Percentiles rank a stretch among this genome's conserved stretches.
phyloP scores from a whole-genome alignment of 2,888 invertebrate genomes.

The Colletes collaris region DNA sequence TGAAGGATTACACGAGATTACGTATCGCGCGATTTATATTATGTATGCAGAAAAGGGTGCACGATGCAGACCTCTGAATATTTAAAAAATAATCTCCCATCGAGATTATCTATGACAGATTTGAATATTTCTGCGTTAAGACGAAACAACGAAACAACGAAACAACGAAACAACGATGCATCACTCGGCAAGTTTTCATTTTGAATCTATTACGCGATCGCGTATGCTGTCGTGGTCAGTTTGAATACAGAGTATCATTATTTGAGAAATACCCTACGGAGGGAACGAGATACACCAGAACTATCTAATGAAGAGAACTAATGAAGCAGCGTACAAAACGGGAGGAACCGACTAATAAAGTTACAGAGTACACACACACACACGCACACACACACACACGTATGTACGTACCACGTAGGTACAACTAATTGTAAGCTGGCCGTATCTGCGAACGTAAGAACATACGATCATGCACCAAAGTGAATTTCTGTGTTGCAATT shows the following conservation, averaged over 20 bases:
- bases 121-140: background rate
- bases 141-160: background rate
- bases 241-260: constrained; percentile 38
- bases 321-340: constrained; percentile 54
- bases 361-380: constrained; percentile 29
- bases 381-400: background rate
- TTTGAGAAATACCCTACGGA: constrained; percentile 26
- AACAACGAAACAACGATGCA: constrained; percentile 29
- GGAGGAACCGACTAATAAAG: constrained; percentile 49
- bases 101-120: too few species aligned
- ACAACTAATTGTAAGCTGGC: background rate
- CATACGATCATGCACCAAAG: constrained; percentile 18
- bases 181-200: constrained; percentile 19
- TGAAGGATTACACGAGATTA: background rate
- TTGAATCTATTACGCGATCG: constrained; percentile 25
- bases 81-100: too few species aligned
- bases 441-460: constrained; percentile 35
- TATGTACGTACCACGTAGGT: background rate
- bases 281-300: constrained; percentile 35
- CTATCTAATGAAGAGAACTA: constrained; percentile 56
- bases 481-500: constrained; percentile 49
- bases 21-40: too few species aligned
- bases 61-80: too few species aligned
- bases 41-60: too few species aligned
- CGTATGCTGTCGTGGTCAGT: constrained; percentile 24